Base-by-base conservation (phyloP, 2,113 vertebrate species). In the Bambusicola thoracicus region DNA sequence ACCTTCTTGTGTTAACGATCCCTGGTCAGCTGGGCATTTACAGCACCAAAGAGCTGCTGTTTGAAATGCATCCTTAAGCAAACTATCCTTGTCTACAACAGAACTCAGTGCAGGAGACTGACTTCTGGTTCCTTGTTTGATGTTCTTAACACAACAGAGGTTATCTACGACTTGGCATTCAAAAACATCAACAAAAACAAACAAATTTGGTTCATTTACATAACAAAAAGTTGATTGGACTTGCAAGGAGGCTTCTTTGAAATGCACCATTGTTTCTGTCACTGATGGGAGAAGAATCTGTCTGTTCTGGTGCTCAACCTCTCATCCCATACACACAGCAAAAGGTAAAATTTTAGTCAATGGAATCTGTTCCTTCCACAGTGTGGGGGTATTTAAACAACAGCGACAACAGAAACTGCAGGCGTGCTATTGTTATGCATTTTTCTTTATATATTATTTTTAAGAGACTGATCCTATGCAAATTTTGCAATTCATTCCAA, bases 231-330 rank as follows among this genome's bases (percentile, higher is more conserved):
- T 87, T 82, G 85, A 89, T 92, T 94, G 89, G 82, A 85, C 88
- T 94, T 83, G 85, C 87, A 56, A 96, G 69, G 92, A 91, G 76
- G 48, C 22, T 76, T 75, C 96, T 97, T 97, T 97, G 97, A 97
- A 97, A 96, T 95, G 96, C 70, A 4, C 44, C 74, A 10, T 87
- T 75, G 68, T 87, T 95, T 80, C 83, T 96, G 92, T 85, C 85
- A 5, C 43, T 73, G 85, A 10, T 38, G 63, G 56, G 72, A 88
- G 66, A 55, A 69, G 75, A 73, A 25, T 62, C 75, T 76, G 66
- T 15, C 62, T 40, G 21, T 8, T 49, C 83, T 62, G 87, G 17
- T 56, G 58, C 87, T 84, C 79, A 91, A 0, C 46, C 61, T 67
- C 65, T 27, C 51, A 36, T 32, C 88, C 85, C 68, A 5, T 10